phyloP scores from a whole-genome alignment of 1,140 invertebrate species.

The Drosophila baimaii region DNA sequence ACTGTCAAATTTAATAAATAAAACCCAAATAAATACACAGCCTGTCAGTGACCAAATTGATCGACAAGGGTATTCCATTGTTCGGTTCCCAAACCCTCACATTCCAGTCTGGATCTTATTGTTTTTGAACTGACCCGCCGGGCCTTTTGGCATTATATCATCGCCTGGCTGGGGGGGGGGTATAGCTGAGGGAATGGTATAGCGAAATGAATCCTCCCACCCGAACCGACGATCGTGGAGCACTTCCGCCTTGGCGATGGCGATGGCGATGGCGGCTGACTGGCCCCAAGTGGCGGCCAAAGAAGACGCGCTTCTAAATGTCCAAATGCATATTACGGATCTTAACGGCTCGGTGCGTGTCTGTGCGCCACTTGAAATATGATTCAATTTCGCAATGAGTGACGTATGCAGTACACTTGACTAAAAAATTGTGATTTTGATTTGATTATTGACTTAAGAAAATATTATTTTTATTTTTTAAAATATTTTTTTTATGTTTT shows the following conservation, averaged over 20 bases:
- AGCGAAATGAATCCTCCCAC: slow-evolving; percentile 30
- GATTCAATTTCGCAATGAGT: slow-evolving; percentile 69
- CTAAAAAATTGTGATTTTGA: no score
- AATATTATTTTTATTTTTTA: no score
- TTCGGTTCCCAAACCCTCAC: neutral
- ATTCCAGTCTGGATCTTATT: slow-evolving; percentile 18
- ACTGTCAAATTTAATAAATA: neutral
- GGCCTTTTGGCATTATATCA: slow-evolving; percentile 65
- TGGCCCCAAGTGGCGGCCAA: slow-evolving; percentile 35
- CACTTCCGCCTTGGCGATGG: slow-evolving; percentile 63
- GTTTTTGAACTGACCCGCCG: slow-evolving; percentile 37
- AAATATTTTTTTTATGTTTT: no score
- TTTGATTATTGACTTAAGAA: no score
- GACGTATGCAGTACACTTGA: slow-evolving; percentile 24
- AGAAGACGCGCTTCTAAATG: slow-evolving; percentile 53
- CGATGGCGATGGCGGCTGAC: slow-evolving; percentile 2
- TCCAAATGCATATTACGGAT: slow-evolving; percentile 53
- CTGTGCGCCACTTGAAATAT: slow-evolving; percentile 64
- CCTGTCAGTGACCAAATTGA: slow-evolving; percentile 7
- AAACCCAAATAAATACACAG: neutral
- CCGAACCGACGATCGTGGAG: slow-evolving; percentile 34
- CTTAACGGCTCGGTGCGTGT: slow-evolving; percentile 63
- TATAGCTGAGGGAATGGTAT: neutral
- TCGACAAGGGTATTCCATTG: slow-evolving; percentile 19
- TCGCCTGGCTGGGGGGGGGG: slow-evolving; percentile 17